These are phyloP conservation scores for Barypeithes pellucidus DNA, from an alignment of 2,888 invertebrate genomes.

Conservation along the genomic window DNA sequence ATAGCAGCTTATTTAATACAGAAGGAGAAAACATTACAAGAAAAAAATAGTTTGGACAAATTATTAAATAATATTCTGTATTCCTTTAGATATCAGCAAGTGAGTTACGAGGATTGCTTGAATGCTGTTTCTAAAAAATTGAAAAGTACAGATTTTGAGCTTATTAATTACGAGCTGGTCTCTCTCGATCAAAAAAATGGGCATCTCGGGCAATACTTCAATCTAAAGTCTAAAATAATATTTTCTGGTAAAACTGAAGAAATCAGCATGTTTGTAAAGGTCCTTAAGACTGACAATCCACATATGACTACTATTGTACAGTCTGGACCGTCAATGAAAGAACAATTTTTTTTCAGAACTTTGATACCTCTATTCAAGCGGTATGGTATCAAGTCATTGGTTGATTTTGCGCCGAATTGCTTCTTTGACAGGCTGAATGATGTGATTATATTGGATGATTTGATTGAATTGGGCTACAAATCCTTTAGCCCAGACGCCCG, in stretches of 20 bases:
- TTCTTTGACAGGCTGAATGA: conserved; percentile 63
- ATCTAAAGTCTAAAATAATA: conserved; percentile 41
- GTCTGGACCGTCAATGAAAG: conserved; percentile 52
- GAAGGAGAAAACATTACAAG: neutral
- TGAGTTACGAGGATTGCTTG: conserved; percentile 59
- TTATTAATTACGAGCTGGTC: conserved; percentile 51
- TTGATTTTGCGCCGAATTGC: conserved; percentile 63
- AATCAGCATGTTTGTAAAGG: conserved; percentile 13
- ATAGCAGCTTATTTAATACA: conserved; percentile 1
- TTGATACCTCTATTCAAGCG: conserved; percentile 66
- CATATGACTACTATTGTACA: neutral
- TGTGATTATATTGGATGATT: conserved; percentile 67
- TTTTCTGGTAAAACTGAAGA: neutral
- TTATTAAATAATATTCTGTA: conserved; percentile 3
- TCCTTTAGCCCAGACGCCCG: conserved; percentile 15
- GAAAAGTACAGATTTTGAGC: conserved; percentile 52
- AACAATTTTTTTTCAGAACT: conserved; percentile 66
- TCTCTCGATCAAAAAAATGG: conserved; percentile 58
- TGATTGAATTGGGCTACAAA: conserved; percentile 54
- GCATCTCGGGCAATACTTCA: conserved; percentile 62
- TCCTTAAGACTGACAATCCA: neutral
- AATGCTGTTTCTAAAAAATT: conserved; percentile 56
- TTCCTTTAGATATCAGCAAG: conserved; percentile 36
- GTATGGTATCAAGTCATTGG: conserved; percentile 56
- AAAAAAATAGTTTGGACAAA: neutral